Evolutionary conservation across 2,797 vertebrate species (phyloP).

Genomic region (Orestias chungarensis): DNA sequence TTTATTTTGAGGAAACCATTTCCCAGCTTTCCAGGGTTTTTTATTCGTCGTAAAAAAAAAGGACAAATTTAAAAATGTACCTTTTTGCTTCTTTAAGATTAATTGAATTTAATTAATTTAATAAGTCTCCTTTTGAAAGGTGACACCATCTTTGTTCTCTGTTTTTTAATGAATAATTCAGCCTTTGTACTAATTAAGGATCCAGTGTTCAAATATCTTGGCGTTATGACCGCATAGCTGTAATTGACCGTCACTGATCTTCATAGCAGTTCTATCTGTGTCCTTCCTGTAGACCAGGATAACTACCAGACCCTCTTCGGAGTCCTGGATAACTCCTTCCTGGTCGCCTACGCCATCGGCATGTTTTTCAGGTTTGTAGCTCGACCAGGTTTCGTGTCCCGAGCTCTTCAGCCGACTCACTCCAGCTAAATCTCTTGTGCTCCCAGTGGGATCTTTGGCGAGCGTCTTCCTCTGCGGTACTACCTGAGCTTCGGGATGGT

Average conservation of each 20-base stretch:
- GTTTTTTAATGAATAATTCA: background rate
- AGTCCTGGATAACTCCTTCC: slow-evolving; percentile 92
- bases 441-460: slow-evolving; percentile 92
- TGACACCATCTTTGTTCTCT: background rate
- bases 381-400: too few relatives aligned
- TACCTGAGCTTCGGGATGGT: slow-evolving; percentile 93
- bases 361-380: slow-evolving; percentile 91
- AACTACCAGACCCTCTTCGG: slow-evolving; percentile 94
- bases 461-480: slow-evolving; percentile 93
- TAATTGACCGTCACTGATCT: accelerated
- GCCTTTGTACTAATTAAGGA: background rate
- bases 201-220: background rate
- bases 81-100: background rate
- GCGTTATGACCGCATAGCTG: background rate
- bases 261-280: slow-evolving; percentile 4
- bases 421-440: background rate
- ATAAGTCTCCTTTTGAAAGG: background rate
- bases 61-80: too few relatives aligned
- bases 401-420: background rate
- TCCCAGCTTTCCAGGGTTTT: too few relatives aligned
- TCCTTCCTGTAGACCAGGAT: slow-evolving; percentile 81
- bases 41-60: too few relatives aligned
- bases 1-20: too few relatives aligned
- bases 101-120: too few relatives aligned
- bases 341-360: slow-evolving; percentile 94